A percentile compares a stretch with the other conserved stretches of the same genome.
phyloP scores from a whole-genome alignment of 2,888 invertebrate species.

The Cynaeus angustus region DNA sequence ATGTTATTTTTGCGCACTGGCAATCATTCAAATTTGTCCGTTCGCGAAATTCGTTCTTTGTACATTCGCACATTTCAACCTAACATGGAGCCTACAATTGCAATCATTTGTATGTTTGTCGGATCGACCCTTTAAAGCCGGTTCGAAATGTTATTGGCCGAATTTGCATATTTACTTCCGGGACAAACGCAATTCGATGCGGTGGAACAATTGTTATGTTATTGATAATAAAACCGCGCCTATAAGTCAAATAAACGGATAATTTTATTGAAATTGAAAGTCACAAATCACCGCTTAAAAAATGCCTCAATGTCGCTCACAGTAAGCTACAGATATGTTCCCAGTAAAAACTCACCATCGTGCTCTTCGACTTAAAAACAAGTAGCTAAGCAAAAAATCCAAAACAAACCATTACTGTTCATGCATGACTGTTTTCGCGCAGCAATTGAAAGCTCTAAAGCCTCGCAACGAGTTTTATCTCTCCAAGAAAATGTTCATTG shows the following conservation, averaged over 20 bases:
- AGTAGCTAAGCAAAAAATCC: slow-evolving; percentile 14
- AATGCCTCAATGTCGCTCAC: too few species aligned
- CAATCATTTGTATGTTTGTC: slow-evolving; percentile 44
- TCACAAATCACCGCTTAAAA: too few species aligned
- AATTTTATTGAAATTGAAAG: not conserved
- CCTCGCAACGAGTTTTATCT: slow-evolving; percentile 38
- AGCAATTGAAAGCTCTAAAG: slow-evolving; percentile 42
- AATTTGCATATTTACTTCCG: slow-evolving; percentile 40
- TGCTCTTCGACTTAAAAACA: slow-evolving; percentile 11
- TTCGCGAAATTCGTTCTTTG: slow-evolving; percentile 31
- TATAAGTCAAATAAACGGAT: not conserved
- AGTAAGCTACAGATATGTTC: too few species aligned
- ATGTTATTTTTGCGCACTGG: slow-evolving; percentile 35
- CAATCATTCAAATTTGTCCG: slow-evolving; percentile 43
- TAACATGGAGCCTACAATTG: slow-evolving; percentile 35
- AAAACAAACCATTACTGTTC: slow-evolving; percentile 30
- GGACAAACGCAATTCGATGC: slow-evolving; percentile 1
- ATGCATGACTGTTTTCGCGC: slow-evolving; percentile 38
- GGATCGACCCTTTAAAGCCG: slow-evolving; percentile 10
- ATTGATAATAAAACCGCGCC: slow-evolving; percentile 4
- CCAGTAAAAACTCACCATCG: too few species aligned
- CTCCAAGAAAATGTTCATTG: slow-evolving; percentile 32
- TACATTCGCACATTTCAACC: slow-evolving; percentile 21
- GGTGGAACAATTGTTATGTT: slow-evolving; percentile 12
- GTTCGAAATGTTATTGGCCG: slow-evolving; percentile 26